phyloP scores from a whole-genome alignment of 2,113 vertebrate genomes.

The Panthera tigris region DNA sequence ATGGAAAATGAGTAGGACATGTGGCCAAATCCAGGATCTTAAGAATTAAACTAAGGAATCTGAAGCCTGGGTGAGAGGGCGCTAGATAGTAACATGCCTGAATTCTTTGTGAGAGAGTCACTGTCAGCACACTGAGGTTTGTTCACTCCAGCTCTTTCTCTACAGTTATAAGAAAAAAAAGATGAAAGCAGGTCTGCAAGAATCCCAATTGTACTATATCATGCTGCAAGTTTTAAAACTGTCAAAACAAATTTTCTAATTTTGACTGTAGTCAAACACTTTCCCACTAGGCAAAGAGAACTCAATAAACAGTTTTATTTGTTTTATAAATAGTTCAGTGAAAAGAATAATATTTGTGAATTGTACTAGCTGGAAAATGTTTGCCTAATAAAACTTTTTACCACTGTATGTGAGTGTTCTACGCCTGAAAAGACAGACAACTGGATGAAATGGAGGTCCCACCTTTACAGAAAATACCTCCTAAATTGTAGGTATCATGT shows the following conservation, averaged over 20 bases:
- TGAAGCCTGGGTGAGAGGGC: not conserved
- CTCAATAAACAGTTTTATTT: constrained; percentile 69
- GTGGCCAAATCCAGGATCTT: not conserved
- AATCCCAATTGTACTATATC: not conserved
- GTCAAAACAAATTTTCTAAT: constrained; percentile 68
- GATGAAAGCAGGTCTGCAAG: constrained; percentile 25
- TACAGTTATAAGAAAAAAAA: not conserved
- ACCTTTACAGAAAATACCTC: not conserved
- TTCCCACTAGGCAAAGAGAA: constrained; percentile 57
- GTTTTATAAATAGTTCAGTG: constrained; percentile 67
- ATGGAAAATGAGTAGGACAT: not conserved
- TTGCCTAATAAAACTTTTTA: constrained; percentile 46
- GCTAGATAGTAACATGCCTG: not conserved
- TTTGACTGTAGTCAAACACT: constrained; percentile 69
- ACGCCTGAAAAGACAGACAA: not conserved
- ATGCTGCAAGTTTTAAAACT: constrained; percentile 27
- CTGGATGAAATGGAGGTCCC: not conserved
- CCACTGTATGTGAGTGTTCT: not conserved
- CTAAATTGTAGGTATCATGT: accelerated
- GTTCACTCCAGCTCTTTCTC: not conserved
- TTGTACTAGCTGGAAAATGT: constrained; percentile 44
- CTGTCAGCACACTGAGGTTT: not conserved
- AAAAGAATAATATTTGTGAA: constrained; percentile 67
- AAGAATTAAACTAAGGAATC: not conserved
- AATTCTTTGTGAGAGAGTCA: not conserved